These are phyloP conservation scores for Cheilosia vernalis DNA, from an alignment of 2,888 invertebrate species.

Conservation along the genomic window DNA sequence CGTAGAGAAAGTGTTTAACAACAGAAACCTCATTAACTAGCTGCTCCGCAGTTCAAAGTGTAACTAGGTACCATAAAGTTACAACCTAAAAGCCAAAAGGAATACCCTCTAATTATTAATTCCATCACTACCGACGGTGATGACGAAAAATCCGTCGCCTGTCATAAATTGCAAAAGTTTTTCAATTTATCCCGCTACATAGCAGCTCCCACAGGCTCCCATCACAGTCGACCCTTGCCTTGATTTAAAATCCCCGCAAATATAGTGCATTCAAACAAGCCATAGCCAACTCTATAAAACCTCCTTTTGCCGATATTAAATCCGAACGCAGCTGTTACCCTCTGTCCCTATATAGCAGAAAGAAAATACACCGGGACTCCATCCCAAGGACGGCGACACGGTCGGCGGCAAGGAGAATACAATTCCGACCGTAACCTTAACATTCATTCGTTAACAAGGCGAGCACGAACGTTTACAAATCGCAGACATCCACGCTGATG, in stretches of 20 bases:
- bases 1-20: slow-evolving; percentile 4
- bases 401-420: slow-evolving; percentile 6
- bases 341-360: slow-evolving; percentile 5
- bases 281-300: slow-evolving; percentile 28
- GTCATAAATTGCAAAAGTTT: slow-evolving; percentile 72
- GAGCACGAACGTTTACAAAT: slow-evolving; percentile 60
- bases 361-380: slow-evolving; percentile 14
- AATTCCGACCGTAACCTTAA: slow-evolving; percentile 62
- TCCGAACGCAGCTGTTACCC: slow-evolving; percentile 38
- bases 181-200: slow-evolving; percentile 58
- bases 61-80: slow-evolving; percentile 21
- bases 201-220: neutral
- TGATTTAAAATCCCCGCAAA: slow-evolving; percentile 41
- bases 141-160: slow-evolving; percentile 65
- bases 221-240: slow-evolving; percentile 23
- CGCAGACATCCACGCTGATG: slow-evolving; percentile 33
- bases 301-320: slow-evolving; percentile 34
- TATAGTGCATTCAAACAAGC: slow-evolving; percentile 51
- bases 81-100: slow-evolving; percentile 19
- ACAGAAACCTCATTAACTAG: slow-evolving; percentile 45
- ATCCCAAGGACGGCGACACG: neutral
- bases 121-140: slow-evolving; percentile 47
- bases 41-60: slow-evolving; percentile 30
- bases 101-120: slow-evolving; percentile 60
- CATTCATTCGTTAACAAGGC: slow-evolving; percentile 60